These are phyloP conservation scores for Chiloscyllium punctatum DNA, from an alignment of 2,797 vertebrate species.

Conservation along the genomic window DNA sequence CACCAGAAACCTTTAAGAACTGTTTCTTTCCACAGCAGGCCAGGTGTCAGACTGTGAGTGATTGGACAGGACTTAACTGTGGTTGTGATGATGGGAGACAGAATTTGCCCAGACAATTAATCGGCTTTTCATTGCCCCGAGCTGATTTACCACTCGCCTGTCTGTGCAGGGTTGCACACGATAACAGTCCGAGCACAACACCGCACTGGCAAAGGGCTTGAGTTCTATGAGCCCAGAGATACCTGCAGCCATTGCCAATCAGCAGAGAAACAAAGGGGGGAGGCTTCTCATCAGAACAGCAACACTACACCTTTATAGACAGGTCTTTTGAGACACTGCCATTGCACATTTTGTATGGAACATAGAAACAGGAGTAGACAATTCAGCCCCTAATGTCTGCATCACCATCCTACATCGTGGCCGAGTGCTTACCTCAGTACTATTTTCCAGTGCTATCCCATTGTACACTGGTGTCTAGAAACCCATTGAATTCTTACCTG, in stretches of 20 bases:
- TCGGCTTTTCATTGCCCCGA: neutral
- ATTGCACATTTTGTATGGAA: neutral
- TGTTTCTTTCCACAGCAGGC: neutral
- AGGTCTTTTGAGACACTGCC: neutral
- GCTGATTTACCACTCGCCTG: neutral
- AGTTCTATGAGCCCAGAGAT: neutral
- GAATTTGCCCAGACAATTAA: conserved; percentile 20
- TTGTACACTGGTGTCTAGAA: no score
- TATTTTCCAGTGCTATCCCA: no score
- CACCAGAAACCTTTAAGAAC: neutral
- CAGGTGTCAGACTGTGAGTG: neutral
- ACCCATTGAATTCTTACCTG: no score
- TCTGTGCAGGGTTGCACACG: neutral
- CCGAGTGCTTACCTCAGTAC: no score
- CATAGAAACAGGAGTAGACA: no score
- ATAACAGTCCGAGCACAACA: neutral
- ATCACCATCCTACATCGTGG: no score
- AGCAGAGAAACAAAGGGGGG: neutral
- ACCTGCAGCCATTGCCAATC: neutral
- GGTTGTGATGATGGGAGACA: conserved; percentile 14
- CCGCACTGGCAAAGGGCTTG: neutral
- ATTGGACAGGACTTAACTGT: conserved; percentile 21
- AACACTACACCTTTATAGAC: neutral
- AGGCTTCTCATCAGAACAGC: neutral
- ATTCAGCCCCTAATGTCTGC: no score